Percentiles rank a stretch among this genome's conserved stretches.
Evolutionary conservation across 2,113 vertebrate species (phyloP).

Genomic region (Tringa solitaria): DNA sequence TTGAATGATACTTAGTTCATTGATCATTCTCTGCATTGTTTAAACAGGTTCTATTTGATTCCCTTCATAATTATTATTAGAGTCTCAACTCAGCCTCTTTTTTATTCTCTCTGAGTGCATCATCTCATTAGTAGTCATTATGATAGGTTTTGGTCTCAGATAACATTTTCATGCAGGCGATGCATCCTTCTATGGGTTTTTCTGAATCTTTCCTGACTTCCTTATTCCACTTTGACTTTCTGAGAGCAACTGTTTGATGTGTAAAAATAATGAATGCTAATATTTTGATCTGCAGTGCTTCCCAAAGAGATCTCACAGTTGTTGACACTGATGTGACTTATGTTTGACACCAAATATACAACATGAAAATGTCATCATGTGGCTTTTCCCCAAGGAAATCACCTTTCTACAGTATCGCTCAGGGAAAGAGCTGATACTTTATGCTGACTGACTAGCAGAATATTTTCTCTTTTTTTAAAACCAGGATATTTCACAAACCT

Average conservation of each 20-base stretch:
- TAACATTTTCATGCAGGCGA: neutral
- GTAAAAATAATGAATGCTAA: conserved; percentile 1
- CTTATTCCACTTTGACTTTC: neutral
- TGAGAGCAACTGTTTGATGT: neutral
- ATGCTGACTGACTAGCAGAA: neutral
- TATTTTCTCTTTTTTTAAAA: neutral
- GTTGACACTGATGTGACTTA: neutral
- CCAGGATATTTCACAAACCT: neutral
- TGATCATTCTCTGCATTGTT: conserved; percentile 3
- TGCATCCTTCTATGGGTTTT: neutral
- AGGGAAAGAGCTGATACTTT: neutral
- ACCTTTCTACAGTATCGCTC: neutral
- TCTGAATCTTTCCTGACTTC: neutral
- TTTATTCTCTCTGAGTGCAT: neutral
- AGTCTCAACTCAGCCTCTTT: neutral
- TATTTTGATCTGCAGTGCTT: conserved; percentile 24
- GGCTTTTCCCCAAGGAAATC: neutral
- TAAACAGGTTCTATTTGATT: neutral
- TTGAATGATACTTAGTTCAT: neutral
- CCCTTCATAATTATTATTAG: neutral
- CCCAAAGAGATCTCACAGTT: neutral
- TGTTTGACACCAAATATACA: neutral
- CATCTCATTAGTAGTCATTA: conserved; percentile 45
- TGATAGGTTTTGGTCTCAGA: neutral
- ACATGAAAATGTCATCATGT: neutral